Evolutionary conservation across 53 echinoderm and acorn worm species (phyloP).

Genomic region (Hippasteria phrygiana): DNA sequence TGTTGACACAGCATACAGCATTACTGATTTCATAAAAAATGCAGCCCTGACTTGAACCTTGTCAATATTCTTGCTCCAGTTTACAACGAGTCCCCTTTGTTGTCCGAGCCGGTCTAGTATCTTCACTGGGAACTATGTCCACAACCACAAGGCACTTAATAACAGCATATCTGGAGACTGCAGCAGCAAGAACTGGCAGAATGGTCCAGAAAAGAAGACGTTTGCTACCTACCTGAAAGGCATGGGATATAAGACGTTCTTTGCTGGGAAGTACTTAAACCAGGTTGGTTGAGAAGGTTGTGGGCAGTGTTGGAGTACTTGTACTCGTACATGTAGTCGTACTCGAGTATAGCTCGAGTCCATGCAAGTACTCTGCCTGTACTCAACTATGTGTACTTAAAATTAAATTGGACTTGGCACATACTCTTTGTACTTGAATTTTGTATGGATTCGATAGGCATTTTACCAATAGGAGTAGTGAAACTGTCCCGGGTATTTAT

Average conservation of each 20-base stretch:
- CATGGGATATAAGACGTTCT: slow-evolving; percentile 88
- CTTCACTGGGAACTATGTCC: slow-evolving; percentile 96
- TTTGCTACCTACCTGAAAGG: slow-evolving; percentile 82
- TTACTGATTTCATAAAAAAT: too few relatives aligned
- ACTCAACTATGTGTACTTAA: too few relatives aligned
- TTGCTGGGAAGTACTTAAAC: slow-evolving; percentile 98
- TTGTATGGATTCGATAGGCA: too few relatives aligned
- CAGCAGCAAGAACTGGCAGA: slow-evolving; percentile 89
- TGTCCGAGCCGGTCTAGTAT: slow-evolving; percentile 98
- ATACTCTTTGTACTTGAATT: too few relatives aligned
- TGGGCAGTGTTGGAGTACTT: background rate
- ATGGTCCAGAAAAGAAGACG: slow-evolving; percentile 92
- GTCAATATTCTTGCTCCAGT: slow-evolving; percentile 60
- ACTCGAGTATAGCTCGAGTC: too few relatives aligned
- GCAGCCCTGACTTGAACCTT: too few relatives aligned
- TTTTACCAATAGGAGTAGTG: too few relatives aligned
- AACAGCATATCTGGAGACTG: slow-evolving; percentile 86
- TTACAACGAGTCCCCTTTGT: slow-evolving; percentile 92
- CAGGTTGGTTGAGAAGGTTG: slow-evolving; percentile 69
- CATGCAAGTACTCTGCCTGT: too few relatives aligned
- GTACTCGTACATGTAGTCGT: background rate
- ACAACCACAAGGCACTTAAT: slow-evolving; percentile 92
- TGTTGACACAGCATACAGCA: too few relatives aligned
- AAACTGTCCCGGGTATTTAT: too few relatives aligned
- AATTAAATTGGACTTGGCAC: too few relatives aligned